These are phyloP conservation scores for Arrhopalites spinosus DNA, from an alignment of 2,888 invertebrate species.

Conservation along the genomic window DNA sequence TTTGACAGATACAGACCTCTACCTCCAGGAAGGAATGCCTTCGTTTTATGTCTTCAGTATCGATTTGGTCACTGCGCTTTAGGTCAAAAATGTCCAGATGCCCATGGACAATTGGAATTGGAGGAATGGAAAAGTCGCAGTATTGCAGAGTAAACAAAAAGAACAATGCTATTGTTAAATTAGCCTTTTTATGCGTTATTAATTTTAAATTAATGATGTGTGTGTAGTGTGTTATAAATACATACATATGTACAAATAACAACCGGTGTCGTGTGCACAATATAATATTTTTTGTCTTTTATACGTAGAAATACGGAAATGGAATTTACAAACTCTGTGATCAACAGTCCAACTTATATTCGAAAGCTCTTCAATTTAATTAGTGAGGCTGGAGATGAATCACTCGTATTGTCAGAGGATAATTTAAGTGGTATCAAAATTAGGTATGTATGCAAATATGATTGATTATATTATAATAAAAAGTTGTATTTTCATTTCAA, in stretches of 20 bases:
- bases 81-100: conserved; percentile 74
- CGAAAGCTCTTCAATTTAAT: conserved; percentile 38
- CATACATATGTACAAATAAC: not conserved
- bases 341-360: not conserved
- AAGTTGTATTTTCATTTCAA: no score
- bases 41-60: conserved; percentile 53
- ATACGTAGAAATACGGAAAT: not conserved
- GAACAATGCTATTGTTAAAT: no score
- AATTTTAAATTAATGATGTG: no score
- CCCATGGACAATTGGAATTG: conserved; percentile 73
- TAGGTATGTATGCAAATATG: conserved; percentile 27
- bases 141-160: conserved; percentile 34
- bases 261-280: not conserved
- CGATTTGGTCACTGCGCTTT: conserved; percentile 67
- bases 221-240: no score
- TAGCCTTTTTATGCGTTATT: no score
- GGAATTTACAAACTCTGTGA: not conserved
- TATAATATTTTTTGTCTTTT: not conserved
- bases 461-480: conserved; percentile 24
- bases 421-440: conserved; percentile 41
- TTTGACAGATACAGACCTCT: conserved; percentile 39
- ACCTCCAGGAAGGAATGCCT: conserved; percentile 47
- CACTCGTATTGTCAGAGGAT: conserved; percentile 42
- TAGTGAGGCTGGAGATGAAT: conserved; percentile 36
- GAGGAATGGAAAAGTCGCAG: conserved; percentile 70